Evolutionary conservation across 92 coral and sea anemone genomes (phyloP).

Genomic region (Umimayanthus chanpuru): DNA sequence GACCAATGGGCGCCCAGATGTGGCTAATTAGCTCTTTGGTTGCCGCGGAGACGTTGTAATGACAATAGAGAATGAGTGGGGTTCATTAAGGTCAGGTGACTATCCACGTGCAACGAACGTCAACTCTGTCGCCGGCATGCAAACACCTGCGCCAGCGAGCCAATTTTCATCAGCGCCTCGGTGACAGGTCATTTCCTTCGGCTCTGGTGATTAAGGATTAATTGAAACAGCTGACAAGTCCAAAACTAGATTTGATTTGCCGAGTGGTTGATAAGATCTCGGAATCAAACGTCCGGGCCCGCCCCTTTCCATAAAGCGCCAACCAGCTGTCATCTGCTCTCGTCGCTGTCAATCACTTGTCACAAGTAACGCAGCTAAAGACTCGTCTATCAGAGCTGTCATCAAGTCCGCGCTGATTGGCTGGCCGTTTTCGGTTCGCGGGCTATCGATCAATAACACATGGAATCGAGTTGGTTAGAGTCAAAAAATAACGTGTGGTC

Average conservation of each 20-base stretch:
- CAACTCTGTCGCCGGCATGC: constrained; percentile 79
- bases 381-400: constrained; percentile 97
- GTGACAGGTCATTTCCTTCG: constrained; percentile 99
- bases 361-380: constrained; percentile 94
- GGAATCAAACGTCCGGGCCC: constrained; percentile 97
- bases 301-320: constrained; percentile 94
- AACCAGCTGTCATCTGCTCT: constrained; percentile 85
- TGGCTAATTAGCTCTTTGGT: constrained; percentile 79
- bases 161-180: constrained; percentile 90
- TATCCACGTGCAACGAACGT: constrained; percentile 87
- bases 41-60: constrained; percentile 78
- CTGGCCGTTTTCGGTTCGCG: constrained; percentile 77
- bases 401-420: constrained; percentile 90
- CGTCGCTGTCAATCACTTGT: constrained; percentile 68
- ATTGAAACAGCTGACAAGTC: constrained; percentile 99
- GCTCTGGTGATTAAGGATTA: constrained; percentile 97
- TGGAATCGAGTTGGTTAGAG: constrained; percentile 89
- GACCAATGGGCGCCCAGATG: constrained; percentile 67
- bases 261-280: constrained; percentile 91
- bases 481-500: constrained; percentile 98
- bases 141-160: constrained; percentile 95
- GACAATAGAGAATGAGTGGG: constrained; percentile 79
- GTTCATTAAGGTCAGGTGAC: constrained; percentile 70
- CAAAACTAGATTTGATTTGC: constrained; percentile 92
- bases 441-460: constrained; percentile 98